Conservation (phyloP, 2,888 invertebrate genomes). For the Caenorhabditis auriculariae region DNA sequence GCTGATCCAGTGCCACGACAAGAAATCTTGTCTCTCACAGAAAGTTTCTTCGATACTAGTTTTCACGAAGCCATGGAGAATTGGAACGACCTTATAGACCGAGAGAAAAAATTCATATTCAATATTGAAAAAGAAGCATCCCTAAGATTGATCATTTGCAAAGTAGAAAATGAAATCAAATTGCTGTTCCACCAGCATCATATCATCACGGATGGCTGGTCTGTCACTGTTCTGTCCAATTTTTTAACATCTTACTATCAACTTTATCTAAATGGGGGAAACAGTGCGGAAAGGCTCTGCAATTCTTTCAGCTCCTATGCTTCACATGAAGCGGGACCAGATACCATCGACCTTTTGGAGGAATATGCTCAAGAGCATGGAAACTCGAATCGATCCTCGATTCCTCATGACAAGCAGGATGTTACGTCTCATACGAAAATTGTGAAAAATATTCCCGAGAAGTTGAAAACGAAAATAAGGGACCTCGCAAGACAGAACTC, state of each 20-base stretch:
- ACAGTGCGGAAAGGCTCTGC: no score
- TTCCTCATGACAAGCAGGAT: no score
- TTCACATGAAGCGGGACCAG: no score
- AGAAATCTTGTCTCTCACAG: constrained; percentile 41
- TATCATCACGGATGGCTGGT: constrained; percentile 61
- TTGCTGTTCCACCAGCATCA: constrained; percentile 53
- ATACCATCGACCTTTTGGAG: no score
- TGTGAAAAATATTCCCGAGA: constrained; percentile 3
- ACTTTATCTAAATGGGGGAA: no score
- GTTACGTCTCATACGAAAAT: not conserved
- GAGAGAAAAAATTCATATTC: constrained; percentile 13
- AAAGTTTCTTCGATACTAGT: constrained; percentile 22
- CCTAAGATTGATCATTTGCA: constrained; percentile 14
- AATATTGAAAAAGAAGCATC: constrained; percentile 15
- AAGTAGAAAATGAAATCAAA: constrained; percentile 1
- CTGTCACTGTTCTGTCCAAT: constrained; percentile 56
- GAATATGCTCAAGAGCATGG: no score
- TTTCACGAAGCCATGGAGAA: constrained; percentile 5
- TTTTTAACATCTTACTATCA: no score
- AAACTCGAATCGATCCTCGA: no score
- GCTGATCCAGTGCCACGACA: constrained; percentile 13
- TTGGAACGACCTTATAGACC: not conserved
- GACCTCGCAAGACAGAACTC: not conserved
- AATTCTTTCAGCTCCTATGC: no score
- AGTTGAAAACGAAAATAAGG: constrained; percentile 6